Conservation (phyloP, 1,140 invertebrate species). For the Trichoplusia ni region DNA sequence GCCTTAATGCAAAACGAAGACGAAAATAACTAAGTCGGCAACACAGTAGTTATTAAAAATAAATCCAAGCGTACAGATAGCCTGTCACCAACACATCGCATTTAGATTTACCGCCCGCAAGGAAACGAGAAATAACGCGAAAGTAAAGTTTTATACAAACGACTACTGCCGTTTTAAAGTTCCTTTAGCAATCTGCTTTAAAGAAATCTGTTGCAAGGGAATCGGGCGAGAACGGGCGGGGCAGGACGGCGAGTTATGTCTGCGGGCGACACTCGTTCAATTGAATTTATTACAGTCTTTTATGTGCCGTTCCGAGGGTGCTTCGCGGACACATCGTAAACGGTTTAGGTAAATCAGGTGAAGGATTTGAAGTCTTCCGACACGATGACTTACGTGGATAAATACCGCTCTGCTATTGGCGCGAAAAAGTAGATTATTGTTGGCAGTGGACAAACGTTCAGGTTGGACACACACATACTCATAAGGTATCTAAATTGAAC, state of each 20-base stretch:
- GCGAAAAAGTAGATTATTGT: too few species aligned
- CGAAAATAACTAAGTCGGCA: neutral
- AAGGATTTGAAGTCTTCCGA: constrained; percentile 3
- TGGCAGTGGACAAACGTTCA: too few species aligned
- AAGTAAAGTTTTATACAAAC: constrained; percentile 60
- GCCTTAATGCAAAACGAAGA: neutral
- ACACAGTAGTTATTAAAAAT: constrained; percentile 21
- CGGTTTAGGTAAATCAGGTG: constrained; percentile 33
- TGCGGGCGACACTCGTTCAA: constrained; percentile 53
- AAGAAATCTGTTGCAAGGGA: constrained; percentile 50
- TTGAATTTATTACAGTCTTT: constrained; percentile 57
- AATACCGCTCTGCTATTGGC: too few species aligned
- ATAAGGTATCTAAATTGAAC: too few species aligned
- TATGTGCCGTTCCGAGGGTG: constrained; percentile 22
- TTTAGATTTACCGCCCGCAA: constrained; percentile 24
- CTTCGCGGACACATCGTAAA: constrained; percentile 30
- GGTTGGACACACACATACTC: too few species aligned
- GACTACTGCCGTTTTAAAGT: constrained; percentile 50
- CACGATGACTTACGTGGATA: constrained; percentile 2
- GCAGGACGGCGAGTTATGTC: constrained; percentile 41
- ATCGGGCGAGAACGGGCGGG: constrained; percentile 28
- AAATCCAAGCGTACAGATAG: constrained; percentile 8
- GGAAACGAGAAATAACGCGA: constrained; percentile 9
- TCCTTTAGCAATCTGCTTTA: constrained; percentile 52
- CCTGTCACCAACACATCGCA: constrained; percentile 20